phyloP scores from a whole-genome alignment of 2,113 vertebrate genomes.

The Istiophorus platypterus region DNA sequence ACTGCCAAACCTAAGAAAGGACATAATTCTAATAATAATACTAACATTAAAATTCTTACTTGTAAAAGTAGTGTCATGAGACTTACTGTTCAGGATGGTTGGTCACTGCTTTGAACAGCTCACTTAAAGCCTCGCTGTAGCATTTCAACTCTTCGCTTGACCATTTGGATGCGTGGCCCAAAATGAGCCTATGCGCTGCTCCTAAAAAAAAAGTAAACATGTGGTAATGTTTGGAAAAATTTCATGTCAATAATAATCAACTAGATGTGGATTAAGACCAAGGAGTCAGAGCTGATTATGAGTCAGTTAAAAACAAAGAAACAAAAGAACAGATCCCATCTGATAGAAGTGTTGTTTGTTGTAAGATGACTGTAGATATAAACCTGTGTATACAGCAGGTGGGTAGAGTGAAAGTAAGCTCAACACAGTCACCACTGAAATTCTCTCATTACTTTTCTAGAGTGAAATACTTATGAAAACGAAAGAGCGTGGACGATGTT shows the following conservation, averaged over 20 bases:
- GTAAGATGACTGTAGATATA: not conserved
- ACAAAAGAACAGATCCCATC: too few species aligned
- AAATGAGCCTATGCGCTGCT: not conserved
- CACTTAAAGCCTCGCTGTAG: slow-evolving; percentile 62
- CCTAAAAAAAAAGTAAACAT: slow-evolving; percentile 26
- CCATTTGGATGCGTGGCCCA: slow-evolving; percentile 10
- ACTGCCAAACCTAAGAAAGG: slow-evolving; percentile 45
- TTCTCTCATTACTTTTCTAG: too few species aligned
- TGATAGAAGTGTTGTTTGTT: too few species aligned
- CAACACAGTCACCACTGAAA: not conserved
- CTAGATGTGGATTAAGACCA: not conserved
- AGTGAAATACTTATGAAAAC: not conserved
- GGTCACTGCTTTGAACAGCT: slow-evolving; percentile 59
- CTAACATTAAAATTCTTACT: not conserved
- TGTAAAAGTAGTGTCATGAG: not conserved
- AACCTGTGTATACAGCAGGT: not conserved
- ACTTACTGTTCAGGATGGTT: slow-evolving; percentile 61
- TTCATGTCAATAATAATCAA: not conserved
- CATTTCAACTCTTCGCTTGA: slow-evolving; percentile 38
- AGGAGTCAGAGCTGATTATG: not conserved
- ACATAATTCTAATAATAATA: not conserved
- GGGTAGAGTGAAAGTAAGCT: not conserved
- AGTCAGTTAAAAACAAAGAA: not conserved
- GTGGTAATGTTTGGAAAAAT: not conserved
- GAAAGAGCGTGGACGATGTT: not conserved